phyloP scores from a whole-genome alignment of 2,797 vertebrate genomes.

The Lycodopsis pacificus region DNA sequence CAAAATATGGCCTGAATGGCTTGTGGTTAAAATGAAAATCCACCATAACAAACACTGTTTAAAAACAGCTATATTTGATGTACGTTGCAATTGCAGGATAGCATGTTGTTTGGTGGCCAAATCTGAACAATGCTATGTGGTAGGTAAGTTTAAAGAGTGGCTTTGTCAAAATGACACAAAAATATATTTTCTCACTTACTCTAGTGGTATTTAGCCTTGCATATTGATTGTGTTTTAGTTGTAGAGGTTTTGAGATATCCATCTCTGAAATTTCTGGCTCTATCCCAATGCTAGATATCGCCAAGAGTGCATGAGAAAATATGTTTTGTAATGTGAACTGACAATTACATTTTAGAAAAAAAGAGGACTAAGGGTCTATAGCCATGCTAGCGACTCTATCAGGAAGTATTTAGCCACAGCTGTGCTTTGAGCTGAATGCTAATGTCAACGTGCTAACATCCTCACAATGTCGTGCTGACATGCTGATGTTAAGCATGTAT shows the following conservation, averaged over 20 bases:
- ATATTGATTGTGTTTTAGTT: slow-evolving; percentile 5
- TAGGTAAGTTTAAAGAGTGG: background rate
- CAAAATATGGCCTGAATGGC: slow-evolving; percentile 10
- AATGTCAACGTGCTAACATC: background rate
- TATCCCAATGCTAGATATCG: background rate
- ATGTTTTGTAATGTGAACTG: background rate
- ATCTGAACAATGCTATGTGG: background rate
- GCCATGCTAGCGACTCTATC: background rate
- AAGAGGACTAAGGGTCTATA: background rate
- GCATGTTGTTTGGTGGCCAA: slow-evolving; percentile 3
- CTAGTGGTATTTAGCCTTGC: background rate
- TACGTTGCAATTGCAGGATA: background rate
- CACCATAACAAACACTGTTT: slow-evolving; percentile 19
- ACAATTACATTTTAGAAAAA: background rate
- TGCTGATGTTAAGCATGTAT: no score
- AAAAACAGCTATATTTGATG: slow-evolving; percentile 16
- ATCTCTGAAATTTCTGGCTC: background rate
- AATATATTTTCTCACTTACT: background rate
- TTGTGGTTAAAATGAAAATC: slow-evolving; percentile 47
- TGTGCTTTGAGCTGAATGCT: no score
- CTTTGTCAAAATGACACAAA: background rate
- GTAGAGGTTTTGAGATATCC: background rate
- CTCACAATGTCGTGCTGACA: background rate
- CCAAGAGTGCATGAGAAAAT: background rate
- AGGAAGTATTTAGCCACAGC: background rate